Evolutionary conservation across 2,888 invertebrate species (phyloP), one percentile per base, ranked within the genome.

Genomic region (Opisthograptis luteolata): DNA sequence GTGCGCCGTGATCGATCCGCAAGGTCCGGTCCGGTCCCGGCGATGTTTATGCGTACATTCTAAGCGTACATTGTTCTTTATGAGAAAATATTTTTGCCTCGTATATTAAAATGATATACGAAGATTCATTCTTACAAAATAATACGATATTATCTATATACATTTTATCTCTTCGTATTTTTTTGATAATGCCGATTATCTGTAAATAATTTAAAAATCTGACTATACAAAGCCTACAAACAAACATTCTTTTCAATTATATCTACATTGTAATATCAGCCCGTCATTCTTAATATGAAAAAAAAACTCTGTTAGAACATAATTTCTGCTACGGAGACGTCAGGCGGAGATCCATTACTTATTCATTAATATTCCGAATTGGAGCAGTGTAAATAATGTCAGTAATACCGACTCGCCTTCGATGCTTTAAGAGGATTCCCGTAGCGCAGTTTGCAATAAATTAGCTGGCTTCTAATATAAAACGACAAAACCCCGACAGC

Each of bases 401-500:
- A 65, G 51, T 64, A 70, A 73, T 72, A 65, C 65, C 61, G 60
- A 60, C 48, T 64, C 58, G 65, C 62, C 61, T 71, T 68, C 66
- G 69, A 76, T 74, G 68, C 71, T 76, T 70, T 77, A 80, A 77
- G 78, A 77, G 73, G 74, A 74, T 76, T 84, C 82, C 82, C 79
- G 79, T 76, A 74, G 81, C 78, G 77, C 81, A 82, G 83, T 83
- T 85, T 82, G 87, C 87, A 87, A 90, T 91, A 91, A 90, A 91
- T 90, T 90, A 88, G 86, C 84, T 69, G 68, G 76, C 80, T 81
- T 85, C 87, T 89, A 90, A 90, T 90, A 89, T 84, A 91, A 90
- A 89, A 90, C 84, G 87, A 89, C 87, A 88, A 90, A 87, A 87
- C 74, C 74, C 75, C 78, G 80, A 79, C 79, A 79, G 77, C 76